These are phyloP conservation scores for Hoplostethus atlanticus DNA, from an alignment of 2,797 vertebrate genomes.

Conservation along the genomic window DNA sequence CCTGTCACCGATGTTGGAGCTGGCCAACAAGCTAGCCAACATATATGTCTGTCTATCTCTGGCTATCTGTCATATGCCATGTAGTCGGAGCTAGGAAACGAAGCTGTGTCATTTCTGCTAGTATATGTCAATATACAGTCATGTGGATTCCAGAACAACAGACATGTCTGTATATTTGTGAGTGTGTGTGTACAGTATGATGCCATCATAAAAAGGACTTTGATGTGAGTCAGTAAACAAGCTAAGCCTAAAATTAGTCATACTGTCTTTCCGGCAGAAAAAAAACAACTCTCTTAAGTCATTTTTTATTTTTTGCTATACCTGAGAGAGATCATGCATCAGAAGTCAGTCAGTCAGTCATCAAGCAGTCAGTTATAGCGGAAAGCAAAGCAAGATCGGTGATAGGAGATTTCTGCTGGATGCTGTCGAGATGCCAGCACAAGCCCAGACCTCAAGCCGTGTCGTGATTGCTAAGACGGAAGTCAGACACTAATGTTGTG, in stretches of 20 bases:
- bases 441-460: constrained; percentile 52
- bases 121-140: constrained; percentile 58
- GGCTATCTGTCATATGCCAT: constrained; percentile 71
- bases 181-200: not conserved
- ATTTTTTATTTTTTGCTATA: not conserved
- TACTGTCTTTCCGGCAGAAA: not conserved
- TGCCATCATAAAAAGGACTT: not conserved
- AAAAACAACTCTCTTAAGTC: no score
- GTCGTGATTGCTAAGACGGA: constrained; percentile 37
- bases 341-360: no score
- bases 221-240: not conserved
- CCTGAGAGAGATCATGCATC: constrained; percentile 17
- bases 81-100: constrained; percentile 51
- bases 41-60: constrained; percentile 60
- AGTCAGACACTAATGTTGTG: constrained; percentile 56
- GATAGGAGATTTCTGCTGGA: constrained; percentile 28
- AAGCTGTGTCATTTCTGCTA: constrained; percentile 65
- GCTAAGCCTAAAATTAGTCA: not conserved
- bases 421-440: constrained; percentile 37
- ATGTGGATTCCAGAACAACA: constrained; percentile 37
- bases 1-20: constrained; percentile 76
- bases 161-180: constrained; percentile 23
- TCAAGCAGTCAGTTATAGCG: constrained; percentile 15
- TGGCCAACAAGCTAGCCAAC: constrained; percentile 62
- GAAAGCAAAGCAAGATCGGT: constrained; percentile 3